Base-by-base conservation (phyloP, 1,140 invertebrate genomes). In the Heliconius melpomene region DNA sequence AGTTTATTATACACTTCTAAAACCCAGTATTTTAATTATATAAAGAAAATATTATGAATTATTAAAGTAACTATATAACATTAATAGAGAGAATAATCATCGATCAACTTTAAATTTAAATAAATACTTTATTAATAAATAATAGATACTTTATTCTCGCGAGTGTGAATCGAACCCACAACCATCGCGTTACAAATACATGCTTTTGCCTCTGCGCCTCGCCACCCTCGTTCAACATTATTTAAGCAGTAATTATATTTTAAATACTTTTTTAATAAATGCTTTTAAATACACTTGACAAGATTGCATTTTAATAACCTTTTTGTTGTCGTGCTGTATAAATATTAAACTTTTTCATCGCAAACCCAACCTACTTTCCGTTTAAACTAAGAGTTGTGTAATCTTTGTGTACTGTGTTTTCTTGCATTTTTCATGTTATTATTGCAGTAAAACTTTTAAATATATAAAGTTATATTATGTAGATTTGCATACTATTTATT, bases 261-360 rank as follows among this genome's bases (percentile, higher is more conserved):
- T 46, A 16, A 46, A 46, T 46, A 16, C 40, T 36, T 36, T 36
- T 36, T 36, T 7, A 36, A 36, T 36, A 36, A 36, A 36, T 36
- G 20, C 7, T 54, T 54, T 54, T 8, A n/a, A 54, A 54, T 54
- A 54, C 20, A n/a, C 52, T 54, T 54, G 52, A 54, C 52, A 54
- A 54, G 52, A 54, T 54, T 54, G 7, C 54, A 60, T 60, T 23
- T 60, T 23, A 60, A 60, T 60, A 60, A 60, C 54, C 54, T 23
- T 60, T 60, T 26, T 60, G 20, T 60, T 60, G 54, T 60, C n/a
- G n/a, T 23, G 20, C 54, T 60, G 20, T 26, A 60, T 60, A 60
- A 60, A 20, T 60, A 60, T 60, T 60, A 60, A 60, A 60, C n/a
- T 60, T 60, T 60, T 60, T 60, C n/a, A 26, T 60, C 54, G 9